Base-by-base conservation (phyloP, 2,797 vertebrate species). In the Acanthiza pusilla region DNA sequence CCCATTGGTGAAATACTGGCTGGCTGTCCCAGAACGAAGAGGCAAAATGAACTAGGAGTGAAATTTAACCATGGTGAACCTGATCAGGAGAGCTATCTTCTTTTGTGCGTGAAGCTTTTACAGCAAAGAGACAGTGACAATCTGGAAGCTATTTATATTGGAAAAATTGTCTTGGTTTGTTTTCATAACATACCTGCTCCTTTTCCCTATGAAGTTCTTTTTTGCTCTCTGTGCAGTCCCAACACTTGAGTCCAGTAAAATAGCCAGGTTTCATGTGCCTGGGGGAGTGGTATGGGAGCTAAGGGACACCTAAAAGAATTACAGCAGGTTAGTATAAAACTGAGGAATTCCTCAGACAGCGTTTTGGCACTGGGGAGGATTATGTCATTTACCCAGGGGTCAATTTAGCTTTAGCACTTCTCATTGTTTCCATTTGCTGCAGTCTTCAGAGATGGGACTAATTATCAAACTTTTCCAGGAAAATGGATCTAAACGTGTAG, bases 361-460 rank as follows among this genome's bases (percentile, higher is more conserved):
- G 0, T 94, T 87, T 83, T 94, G 86, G 91, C 85, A 89, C 61
- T 74, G 73, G 88, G 89, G 93, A 93, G 58, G 22, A 82, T 92
- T 93, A 93, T 76, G 91, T 92, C 32, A 95, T 91, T 95, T 96
- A 92, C 85, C 63, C 86, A 85, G 45, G 74, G 87, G 84, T 79
- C 1, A 12, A 76, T 88, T 97, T 81, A 91, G 76, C 67, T 95
- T 94, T 89, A 89, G 74, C 66, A 87, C 32, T 88, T 91, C n/a
- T 92, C 85, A 86, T 94, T 95, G 94, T 96, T 96, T 96, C 94
- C 90, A 94, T 85, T 96, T 92, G 57, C 86, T 82, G 48, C 83
- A 88, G 67, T 91, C 82, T 91, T 94, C 80, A 76, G 82, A 91
- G 78, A 51, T 9, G 2, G 78, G 42, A 36, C 19, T 79, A 86